Conservation (phyloP, 2,888 invertebrate genomes). For the Minunthozetes semirufus region DNA sequence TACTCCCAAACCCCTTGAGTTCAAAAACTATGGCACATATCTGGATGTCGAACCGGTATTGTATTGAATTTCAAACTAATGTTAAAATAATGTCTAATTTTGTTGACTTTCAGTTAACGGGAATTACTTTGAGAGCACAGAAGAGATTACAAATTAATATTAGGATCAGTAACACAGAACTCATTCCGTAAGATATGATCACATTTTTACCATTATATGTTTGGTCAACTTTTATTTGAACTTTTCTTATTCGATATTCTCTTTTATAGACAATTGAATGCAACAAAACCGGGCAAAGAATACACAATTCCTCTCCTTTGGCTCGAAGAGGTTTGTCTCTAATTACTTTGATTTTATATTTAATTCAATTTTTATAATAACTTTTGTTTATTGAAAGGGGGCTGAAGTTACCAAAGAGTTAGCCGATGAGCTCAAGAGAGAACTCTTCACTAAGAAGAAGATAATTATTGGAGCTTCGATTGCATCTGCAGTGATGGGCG, state of each 20-base stretch:
- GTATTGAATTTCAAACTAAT: background rate
- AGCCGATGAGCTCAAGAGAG: too few species aligned
- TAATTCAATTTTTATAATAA: too few species aligned
- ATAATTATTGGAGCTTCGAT: too few species aligned
- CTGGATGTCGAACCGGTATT: conserved; percentile 23
- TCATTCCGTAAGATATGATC: background rate
- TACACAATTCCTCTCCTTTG: background rate
- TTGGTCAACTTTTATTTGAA: too few species aligned
- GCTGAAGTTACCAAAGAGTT: too few species aligned
- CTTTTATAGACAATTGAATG: background rate
- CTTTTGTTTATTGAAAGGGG: too few species aligned
- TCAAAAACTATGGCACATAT: background rate
- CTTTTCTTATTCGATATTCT: too few species aligned
- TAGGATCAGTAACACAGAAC: background rate
- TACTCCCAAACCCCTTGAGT: background rate
- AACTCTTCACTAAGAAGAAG: too few species aligned
- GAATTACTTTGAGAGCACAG: background rate
- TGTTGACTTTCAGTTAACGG: conserved; percentile 9
- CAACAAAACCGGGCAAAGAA: background rate
- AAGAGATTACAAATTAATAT: conserved; percentile 19
- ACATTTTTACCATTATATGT: background rate
- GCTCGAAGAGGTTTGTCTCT: background rate
- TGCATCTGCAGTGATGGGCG: too few species aligned
- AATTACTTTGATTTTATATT: too few species aligned
- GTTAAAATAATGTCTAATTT: background rate